Base-by-base conservation (phyloP, 2,888 invertebrate species). In the Drosophila antonietae region DNA sequence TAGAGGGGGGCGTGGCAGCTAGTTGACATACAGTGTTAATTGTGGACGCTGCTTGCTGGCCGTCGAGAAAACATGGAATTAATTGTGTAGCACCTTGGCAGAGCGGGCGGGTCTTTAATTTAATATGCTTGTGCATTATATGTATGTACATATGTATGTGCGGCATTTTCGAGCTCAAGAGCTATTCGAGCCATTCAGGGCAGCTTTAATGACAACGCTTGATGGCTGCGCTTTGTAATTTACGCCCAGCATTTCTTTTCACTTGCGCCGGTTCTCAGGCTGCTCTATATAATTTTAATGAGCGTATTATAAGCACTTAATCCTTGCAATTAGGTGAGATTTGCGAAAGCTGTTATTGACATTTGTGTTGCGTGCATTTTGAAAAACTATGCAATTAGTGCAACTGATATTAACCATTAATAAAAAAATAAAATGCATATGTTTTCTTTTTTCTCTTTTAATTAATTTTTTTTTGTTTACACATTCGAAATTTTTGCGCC, bases 281-380 rank as follows among this genome's bases (percentile, higher is more conserved):
- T 31, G 43, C 43, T 20, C 12, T 18, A 15, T 47, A 43, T 43
- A 56, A 43, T 56, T 56, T 56, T 33, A 52, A 56, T 46, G n/a
- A 20, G 18, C 8, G 9, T 14, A 63, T 53, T n/a, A 7, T 39
- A 23, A 20, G 53, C 23, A 39, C 37, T 57, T 53, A 23, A 44
- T 28, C 20, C 39, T 12, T 37, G 43, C 52, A 70, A 68, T 75
- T 83, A 68, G 65, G 59, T 81, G 75, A 57, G 70, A 80, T 75
- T 78, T 52, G 28, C 14, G 18, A 75, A 73, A 61, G 78, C 73
- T 81, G 81, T 60, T 44, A 18, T 59, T 80, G 80, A 83, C 83
- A 73, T 78, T 67, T 73, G 70, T 55, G 53, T 55, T 18, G 57
- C 41, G 31, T n/a, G 37, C 52, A 28, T 37, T 47, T 10, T 31